Percentiles rank a stretch among this genome's conserved stretches.
phyloP scores from a whole-genome alignment of 1,140 invertebrate species.

The Lasaia peninsularis region DNA sequence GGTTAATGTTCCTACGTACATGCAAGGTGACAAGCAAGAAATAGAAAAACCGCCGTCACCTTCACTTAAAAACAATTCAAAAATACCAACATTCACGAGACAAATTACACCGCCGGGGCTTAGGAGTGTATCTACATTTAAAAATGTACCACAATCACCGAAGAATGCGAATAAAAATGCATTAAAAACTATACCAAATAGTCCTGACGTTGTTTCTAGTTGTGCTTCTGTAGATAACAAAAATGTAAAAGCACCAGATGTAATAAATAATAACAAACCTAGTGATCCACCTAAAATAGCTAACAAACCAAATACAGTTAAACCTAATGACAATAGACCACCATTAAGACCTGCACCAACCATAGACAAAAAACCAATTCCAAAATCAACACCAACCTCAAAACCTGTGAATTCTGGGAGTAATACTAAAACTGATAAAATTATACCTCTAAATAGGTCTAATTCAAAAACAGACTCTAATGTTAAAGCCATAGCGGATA shows the following conservation, averaged over 20 bases:
- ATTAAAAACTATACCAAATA: conserved; percentile 75
- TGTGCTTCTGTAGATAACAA: conserved; percentile 72
- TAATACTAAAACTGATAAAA: conserved; percentile 47
- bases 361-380: conserved; percentile 47
- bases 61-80: conserved; percentile 58
- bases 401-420: conserved; percentile 47
- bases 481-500: conserved; percentile 63
- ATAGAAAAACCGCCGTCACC: conserved; percentile 57
- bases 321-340: conserved; percentile 56
- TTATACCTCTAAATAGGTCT: conserved; percentile 34
- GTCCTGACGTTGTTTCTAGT: conserved; percentile 84
- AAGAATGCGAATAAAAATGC: conserved; percentile 49
- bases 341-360: conserved; percentile 46
- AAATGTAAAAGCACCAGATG: conserved; percentile 80
- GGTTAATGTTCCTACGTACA: conserved; percentile 79
- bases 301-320: conserved; percentile 44
- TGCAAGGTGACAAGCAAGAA: conserved; percentile 41
- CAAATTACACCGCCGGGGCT: conserved; percentile 76
- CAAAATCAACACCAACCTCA: conserved; percentile 39
- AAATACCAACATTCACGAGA: conserved; percentile 64
- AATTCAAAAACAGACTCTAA: conserved; percentile 58
- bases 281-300: conserved; percentile 53
- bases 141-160: conserved; percentile 53
- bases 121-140: conserved; percentile 62
- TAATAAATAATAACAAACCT: conserved; percentile 74